Evolutionary conservation across 2,888 invertebrate species (phyloP).

Genomic region (Conomelus anceps): DNA sequence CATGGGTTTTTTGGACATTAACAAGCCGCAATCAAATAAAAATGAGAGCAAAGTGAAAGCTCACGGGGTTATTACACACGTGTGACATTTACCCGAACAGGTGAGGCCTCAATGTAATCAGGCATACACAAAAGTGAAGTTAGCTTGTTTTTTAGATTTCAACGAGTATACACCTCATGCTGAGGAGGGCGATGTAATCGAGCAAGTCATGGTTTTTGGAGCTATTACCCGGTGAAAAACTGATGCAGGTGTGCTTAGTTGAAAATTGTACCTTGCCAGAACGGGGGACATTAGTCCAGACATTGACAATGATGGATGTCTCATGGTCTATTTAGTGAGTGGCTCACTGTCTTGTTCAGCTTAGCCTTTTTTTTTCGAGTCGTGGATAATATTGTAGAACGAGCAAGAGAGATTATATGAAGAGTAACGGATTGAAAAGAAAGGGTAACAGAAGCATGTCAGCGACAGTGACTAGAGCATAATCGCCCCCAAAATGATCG

Average conservation of each 20-base stretch:
- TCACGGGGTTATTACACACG: neutral
- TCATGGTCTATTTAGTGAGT: neutral
- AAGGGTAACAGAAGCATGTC: neutral
- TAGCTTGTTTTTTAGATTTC: neutral
- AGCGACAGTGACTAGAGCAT: neutral
- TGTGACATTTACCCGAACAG: neutral
- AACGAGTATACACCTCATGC: neutral
- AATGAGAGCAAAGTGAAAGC: neutral
- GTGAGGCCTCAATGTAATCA: neutral
- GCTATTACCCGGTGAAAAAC: neutral
- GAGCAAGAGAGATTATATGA: neutral
- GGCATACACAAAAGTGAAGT: neutral
- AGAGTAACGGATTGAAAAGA: neutral
- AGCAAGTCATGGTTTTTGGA: neutral
- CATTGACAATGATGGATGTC: neutral
- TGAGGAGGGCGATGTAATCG: neutral
- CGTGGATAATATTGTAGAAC: neutral
- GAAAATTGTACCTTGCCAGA: neutral
- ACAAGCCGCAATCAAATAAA: neutral
- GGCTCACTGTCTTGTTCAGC: neutral
- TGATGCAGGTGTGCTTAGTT: neutral
- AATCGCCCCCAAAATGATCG: neutral
- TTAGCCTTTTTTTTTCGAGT: neutral
- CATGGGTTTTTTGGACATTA: neutral
- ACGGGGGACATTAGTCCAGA: neutral